Evolutionary conservation across 2,797 vertebrate genomes (phyloP), one percentile per base, ranked within the genome.

Genomic region (Sebastolobus altivelis): DNA sequence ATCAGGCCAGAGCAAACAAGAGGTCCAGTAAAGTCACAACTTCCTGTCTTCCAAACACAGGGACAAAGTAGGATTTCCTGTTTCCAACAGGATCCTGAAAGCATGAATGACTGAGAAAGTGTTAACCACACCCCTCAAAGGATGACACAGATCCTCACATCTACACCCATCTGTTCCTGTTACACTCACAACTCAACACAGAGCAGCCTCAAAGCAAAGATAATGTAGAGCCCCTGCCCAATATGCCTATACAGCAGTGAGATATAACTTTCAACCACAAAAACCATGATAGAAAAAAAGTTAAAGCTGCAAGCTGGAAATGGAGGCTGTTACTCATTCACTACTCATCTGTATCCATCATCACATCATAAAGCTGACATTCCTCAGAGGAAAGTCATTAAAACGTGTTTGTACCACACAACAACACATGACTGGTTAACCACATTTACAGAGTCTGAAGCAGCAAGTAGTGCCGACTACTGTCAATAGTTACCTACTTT

Each of bases 31-130:
- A 76, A 85, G 77, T 83, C 76, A 80, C 66, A 61, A 67, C 80
- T 91, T 91, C 91, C 89, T 75, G 81, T 81, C 66, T 62, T 78
- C 46, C 31, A 55, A 84, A 71, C 75, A 84, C n/a, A 65, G 58
- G 52, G 49, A 72, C 79, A 89, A 82, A 79, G 78, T 74, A 81
- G 77, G 55, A 84, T 83, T 91, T 93, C 87, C 93, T 92, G 90
- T 93, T 93, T 93, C 88, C 67, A 80, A 79, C 54, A 60, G 61
- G 49, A 78, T 75, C 81, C 86, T 69, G 61, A 67, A 86, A 81
- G 81, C 84, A 91, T 87, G 88, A 91, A 91, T 87, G 83, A 90
- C 25, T 67, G 55, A 82, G 81, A 75, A 80, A 75, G 82, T 77
- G 65, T 65, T 29, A 71, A 79, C 37, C 49, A 77, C 70, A 62